These are phyloP conservation scores for Gasteruption jaculator DNA, from an alignment of 2,888 invertebrate species.

Conservation along the genomic window DNA sequence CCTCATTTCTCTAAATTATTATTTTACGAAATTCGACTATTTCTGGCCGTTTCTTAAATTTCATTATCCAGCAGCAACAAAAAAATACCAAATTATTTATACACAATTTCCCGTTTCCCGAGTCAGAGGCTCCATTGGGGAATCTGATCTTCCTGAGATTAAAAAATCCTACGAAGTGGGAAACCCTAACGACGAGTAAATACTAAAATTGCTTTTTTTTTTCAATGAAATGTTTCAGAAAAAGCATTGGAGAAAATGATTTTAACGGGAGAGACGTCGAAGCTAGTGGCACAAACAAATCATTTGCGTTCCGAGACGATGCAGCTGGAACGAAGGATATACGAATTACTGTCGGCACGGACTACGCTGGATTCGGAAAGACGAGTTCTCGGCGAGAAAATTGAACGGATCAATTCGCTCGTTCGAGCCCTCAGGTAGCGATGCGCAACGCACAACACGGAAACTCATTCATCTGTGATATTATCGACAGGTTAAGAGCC, in stretches of 20 bases:
- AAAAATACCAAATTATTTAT: neutral
- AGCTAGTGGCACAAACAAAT: conserved; percentile 37
- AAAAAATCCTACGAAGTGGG: too few species aligned
- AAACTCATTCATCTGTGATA: conserved; percentile 51
- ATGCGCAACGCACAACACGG: conserved; percentile 46
- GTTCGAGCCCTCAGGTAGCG: conserved; percentile 46
- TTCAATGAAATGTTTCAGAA: conserved; percentile 30
- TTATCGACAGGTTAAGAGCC: conserved; percentile 49
- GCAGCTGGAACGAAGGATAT: conserved; percentile 39
- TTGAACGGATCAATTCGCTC: conserved; percentile 42
- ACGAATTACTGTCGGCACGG: conserved; percentile 37
- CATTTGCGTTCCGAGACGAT: conserved; percentile 39
- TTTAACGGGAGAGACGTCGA: conserved; percentile 39
- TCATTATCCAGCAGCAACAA: too few species aligned
- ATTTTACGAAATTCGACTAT: too few species aligned
- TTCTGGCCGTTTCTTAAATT: too few species aligned
- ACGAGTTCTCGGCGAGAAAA: conserved; percentile 40
- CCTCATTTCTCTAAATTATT: too few species aligned
- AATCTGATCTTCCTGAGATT: too few species aligned
- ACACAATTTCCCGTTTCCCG: too few species aligned
- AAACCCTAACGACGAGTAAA: neutral
- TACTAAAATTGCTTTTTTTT: neutral
- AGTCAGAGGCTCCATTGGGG: too few species aligned
- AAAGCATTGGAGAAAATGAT: conserved; percentile 40
- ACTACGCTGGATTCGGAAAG: conserved; percentile 41